These are phyloP conservation scores for Cotesia chilonis DNA, from an alignment of 1,140 invertebrate species.

Conservation along the genomic window DNA sequence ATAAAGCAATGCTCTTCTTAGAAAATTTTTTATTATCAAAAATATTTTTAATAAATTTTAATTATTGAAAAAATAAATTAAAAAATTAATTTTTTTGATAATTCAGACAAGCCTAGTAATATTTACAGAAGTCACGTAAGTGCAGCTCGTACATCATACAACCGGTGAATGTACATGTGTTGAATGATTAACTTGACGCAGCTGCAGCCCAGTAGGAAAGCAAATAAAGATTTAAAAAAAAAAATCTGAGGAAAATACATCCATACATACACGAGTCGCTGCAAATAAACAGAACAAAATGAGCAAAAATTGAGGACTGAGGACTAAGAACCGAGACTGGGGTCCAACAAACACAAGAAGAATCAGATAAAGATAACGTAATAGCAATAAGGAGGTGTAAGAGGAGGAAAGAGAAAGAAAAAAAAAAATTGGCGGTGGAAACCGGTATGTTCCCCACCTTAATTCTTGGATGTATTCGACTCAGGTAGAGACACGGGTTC, in stretches of 20 bases:
- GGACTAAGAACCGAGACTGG: conserved; percentile 14
- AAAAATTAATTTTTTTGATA: not conserved
- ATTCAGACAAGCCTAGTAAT: conserved; percentile 18
- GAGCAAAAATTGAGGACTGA: not conserved
- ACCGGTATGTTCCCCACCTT: conserved; percentile 29
- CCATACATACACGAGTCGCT: not conserved
- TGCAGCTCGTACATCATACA: conserved; percentile 27
- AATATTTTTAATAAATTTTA: too few relatives aligned
- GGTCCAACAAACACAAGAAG: not conserved
- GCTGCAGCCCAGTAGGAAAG: conserved; percentile 30
- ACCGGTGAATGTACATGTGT: conserved; percentile 24
- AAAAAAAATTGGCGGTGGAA: conserved; percentile 13
- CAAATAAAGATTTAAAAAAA: conserved; percentile 26
- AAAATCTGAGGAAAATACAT: conserved; percentile 10
- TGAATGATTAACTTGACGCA: conserved; percentile 36
- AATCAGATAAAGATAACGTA: too few relatives aligned
- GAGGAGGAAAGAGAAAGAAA: conserved; percentile 10
- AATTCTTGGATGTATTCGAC: conserved; percentile 29
- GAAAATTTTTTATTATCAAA: too few relatives aligned
- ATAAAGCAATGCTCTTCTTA: too few relatives aligned
- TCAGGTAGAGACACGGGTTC: conserved; percentile 43
- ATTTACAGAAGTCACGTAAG: conserved; percentile 33
- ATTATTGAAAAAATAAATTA: not conserved
- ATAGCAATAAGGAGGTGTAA: too few relatives aligned
- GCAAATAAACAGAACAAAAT: too few relatives aligned